A percentile compares a stretch with the other conserved stretches of the same genome.
Conservation (phyloP, 2,888 invertebrate genomes). For the Galeruca laticollis region DNA sequence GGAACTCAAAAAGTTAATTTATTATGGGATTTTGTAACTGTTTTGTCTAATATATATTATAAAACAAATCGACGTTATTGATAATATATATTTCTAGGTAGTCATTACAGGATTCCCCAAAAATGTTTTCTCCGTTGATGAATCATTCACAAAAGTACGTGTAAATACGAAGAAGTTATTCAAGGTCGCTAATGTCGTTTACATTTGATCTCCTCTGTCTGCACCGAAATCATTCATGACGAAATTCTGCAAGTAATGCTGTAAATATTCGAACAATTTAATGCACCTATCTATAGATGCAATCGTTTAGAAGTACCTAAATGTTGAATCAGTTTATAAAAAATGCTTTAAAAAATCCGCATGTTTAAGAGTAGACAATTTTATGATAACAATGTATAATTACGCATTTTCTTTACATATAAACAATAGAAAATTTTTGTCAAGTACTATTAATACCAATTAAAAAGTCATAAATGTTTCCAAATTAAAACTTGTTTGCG, state of each 20-base stretch:
- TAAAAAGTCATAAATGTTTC: slow-evolving; percentile 40
- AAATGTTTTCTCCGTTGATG: background rate
- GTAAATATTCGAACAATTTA: background rate
- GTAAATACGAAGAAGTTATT: background rate
- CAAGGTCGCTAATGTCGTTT: background rate
- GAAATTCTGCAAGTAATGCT: slow-evolving; percentile 7
- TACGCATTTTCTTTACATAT: background rate
- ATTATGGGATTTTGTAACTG: no score
- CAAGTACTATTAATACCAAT: slow-evolving; percentile 31
- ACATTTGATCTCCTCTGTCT: background rate
- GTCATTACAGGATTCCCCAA: background rate
- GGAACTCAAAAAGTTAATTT: background rate
- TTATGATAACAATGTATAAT: no score
- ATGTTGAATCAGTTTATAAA: no score
- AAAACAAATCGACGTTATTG: no score
- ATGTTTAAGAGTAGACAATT: no score
- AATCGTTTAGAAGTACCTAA: background rate
- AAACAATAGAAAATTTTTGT: slow-evolving; percentile 15
- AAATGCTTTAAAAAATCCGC: no score
- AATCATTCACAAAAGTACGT: background rate
- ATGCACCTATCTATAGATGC: background rate
- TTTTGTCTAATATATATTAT: no score
- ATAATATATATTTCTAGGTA: background rate
- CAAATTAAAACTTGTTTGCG: slow-evolving; percentile 32
- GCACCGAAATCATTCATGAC: background rate